phyloP scores from a whole-genome alignment of 2,797 vertebrate species.

The Synanceia verrucosa region DNA sequence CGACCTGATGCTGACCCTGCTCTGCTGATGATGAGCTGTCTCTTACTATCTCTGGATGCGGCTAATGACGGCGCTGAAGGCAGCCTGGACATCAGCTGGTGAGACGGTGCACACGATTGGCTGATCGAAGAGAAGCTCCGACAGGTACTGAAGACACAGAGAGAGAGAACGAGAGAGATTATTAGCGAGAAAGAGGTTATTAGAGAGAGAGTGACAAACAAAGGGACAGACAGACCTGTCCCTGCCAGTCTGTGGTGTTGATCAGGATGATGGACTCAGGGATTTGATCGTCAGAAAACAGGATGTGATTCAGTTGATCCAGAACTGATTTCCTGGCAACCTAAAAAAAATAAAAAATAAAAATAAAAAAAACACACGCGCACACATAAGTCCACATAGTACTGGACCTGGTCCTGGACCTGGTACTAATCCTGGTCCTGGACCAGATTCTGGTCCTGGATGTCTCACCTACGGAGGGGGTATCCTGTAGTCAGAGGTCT shows the following conservation, averaged over 20 bases:
- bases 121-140: constrained; percentile 75
- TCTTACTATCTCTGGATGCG: constrained; percentile 78
- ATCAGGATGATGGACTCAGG: constrained; percentile 80
- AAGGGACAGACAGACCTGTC: constrained; percentile 59
- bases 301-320: constrained; percentile 81
- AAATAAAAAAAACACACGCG: no score
- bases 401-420: background rate
- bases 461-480: constrained; percentile 42
- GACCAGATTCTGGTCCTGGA: no score
- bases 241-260: constrained; percentile 82
- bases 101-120: constrained; percentile 78
- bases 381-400: background rate
- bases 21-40: background rate
- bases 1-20: background rate
- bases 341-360: no score
- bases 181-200: no score
- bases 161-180: background rate
- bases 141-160: constrained; percentile 45
- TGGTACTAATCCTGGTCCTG: background rate
- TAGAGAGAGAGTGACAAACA: no score
- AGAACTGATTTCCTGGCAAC: constrained; percentile 78
- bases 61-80: constrained; percentile 78
- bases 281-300: constrained; percentile 79
- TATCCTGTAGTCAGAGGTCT: constrained; percentile 66
- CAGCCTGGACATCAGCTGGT: constrained; percentile 73